Evolutionary conservation across 2,797 vertebrate species (phyloP), one percentile per base, ranked within the genome.

Genomic region (Melanotaenia nigrans): DNA sequence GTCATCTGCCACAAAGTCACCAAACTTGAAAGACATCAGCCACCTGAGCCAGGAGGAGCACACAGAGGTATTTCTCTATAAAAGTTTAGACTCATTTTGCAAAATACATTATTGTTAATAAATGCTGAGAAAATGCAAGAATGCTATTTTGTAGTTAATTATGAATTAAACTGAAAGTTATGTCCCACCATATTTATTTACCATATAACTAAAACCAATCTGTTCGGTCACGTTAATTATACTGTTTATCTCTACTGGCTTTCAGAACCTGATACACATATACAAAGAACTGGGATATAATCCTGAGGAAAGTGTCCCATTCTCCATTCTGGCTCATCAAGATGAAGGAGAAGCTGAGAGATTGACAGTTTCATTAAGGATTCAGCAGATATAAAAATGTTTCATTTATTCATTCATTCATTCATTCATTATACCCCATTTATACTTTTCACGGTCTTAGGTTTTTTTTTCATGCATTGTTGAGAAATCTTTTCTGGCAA

Each of bases 261-360:
- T 80, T 60, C 84, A 97, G 96, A 62, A 89, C 61, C 93, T 98
- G 71, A 64, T 84, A 47, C 92, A 91, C 35, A 53, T 96, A 47
- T 98, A 94, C 81, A 75, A 72, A 61, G 95, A 96, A 22, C 84
- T 98, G 63, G 94, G 92, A 57, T 90, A 84, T 71, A 82, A 84
- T n/a, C 78, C 85, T 4, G 84, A 95, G 53, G 91, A 94, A n/a
- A 71, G 88, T 10, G 64, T 96, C 62, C 89, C 94, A 24, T 87
- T 96, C 88, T 85, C 87, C 14, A 8, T 93, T 38, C 92, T 98
- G 53, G 56, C 12, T n/a, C 53, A 61, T 53, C 73, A 74, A 56
- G 65, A 55, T 42, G 81, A 82, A 65, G 71, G 5, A 67, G 73
- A 85, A 13, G 1, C 55, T 5, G 40, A 11, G 51, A 75, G 22